Evolutionary conservation across 2,888 invertebrate species (phyloP).

Genomic region (Drymonia ruficornis): DNA sequence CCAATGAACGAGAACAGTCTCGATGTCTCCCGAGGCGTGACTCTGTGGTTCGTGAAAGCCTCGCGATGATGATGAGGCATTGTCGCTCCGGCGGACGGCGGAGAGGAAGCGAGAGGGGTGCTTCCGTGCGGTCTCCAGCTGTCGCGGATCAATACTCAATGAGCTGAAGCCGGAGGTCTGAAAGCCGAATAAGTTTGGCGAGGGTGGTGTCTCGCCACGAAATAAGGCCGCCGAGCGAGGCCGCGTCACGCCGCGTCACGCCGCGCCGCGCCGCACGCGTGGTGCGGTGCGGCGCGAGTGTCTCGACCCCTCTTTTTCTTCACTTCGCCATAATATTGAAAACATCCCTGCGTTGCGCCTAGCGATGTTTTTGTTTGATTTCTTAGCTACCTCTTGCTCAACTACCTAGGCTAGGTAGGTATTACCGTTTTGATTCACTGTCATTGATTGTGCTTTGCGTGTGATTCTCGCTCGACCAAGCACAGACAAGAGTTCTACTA

Average conservation of each 20-base stretch:
- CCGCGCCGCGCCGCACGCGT: neutral
- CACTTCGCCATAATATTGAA: too few relatives aligned
- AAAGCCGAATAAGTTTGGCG: slow-evolving; percentile 48
- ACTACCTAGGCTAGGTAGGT: too few relatives aligned
- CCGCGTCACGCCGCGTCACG: slow-evolving; percentile 1
- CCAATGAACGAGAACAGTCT: neutral
- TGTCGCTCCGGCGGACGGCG: too few relatives aligned
- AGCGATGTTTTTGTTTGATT: too few relatives aligned
- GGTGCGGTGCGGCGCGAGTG: neutral
- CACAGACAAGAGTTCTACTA: too few relatives aligned
- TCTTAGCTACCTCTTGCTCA: too few relatives aligned
- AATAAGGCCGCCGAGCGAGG: slow-evolving; percentile 26
- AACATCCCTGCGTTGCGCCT: too few relatives aligned
- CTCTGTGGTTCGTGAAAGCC: neutral
- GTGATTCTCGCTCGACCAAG: too few relatives aligned
- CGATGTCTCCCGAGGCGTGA: too few relatives aligned
- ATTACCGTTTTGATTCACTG: too few relatives aligned
- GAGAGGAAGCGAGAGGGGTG: slow-evolving; percentile 45
- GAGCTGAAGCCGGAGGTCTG: slow-evolving; percentile 65
- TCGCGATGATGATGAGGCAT: slow-evolving; percentile 1
- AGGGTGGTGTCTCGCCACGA: slow-evolving; percentile 36
- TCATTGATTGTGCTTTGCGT: too few relatives aligned
- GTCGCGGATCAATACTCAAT: slow-evolving; percentile 74
- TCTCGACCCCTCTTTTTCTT: slow-evolving; percentile 22
- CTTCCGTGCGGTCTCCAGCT: slow-evolving; percentile 65